Base-by-base conservation (phyloP, 2,888 invertebrate genomes). In the Polymixis lichenea region DNA sequence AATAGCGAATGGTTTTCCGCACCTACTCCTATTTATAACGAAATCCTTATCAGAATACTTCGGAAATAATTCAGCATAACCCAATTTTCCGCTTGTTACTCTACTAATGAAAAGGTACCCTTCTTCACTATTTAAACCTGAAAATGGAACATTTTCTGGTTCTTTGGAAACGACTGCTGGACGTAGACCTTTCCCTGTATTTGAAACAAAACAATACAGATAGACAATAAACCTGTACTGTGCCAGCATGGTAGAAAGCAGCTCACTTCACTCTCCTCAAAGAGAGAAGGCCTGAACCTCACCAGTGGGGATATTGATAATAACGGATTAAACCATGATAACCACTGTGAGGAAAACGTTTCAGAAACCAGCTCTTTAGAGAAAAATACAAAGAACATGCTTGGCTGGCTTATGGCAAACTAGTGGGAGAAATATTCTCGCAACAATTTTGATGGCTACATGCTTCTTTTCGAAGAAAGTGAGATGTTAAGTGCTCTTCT, bases 11-110 rank as follows among this genome's bases (percentile, higher is more conserved):
- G 43, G 5, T 25, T 72, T 56, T 32, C 9, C 28, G 17, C 17
- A 67, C 17, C 51, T 32, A 46, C 8, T 49, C 49, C 11, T 17
- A 67, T 53, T 7, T 53, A 78, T 72, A 79, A 53, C 25, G 22
- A 53, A 56, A 8, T 49, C 46, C 49, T 43, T 32, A 62, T 55
- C 28, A 38, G 38, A 32, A 79, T 55, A 61, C 61, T 62, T 32
- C 73, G 32, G 28, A 25, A 80, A 53, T 32, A 32, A 62, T 19
- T 62, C 55, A 13, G 19, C 3, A 15, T 72, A 62, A 62, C 38
- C 43, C 55, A 62, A 80, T 62, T 72, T 62, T 17, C 73, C 73
- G 62, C 43, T 51, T 28, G 6, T 72, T 72, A 9, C 62, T 22
- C 6, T 55, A 28, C 3, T 56, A 55, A 62, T 51, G 38, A 51